Evolutionary conservation across 2,797 vertebrate species (phyloP).

Genomic region (Esox lucius): DNA sequence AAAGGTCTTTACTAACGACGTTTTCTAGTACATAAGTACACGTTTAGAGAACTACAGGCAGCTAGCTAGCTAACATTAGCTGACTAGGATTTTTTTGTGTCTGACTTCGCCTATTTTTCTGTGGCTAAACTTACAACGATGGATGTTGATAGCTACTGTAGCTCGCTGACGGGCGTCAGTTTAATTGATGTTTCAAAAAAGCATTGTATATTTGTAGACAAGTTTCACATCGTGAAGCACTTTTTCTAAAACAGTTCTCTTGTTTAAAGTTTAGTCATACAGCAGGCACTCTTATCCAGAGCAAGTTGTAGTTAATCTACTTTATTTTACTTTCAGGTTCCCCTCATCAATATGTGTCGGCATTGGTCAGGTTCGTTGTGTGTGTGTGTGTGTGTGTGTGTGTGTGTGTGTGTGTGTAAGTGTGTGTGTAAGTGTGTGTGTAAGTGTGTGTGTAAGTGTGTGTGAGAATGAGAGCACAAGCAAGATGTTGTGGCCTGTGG

Average conservation of each 20-base stretch:
- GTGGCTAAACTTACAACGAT: neutral
- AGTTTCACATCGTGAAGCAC: neutral
- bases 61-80: too few relatives aligned
- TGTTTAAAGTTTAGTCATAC: neutral
- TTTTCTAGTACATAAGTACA: too few relatives aligned
- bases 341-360: conserved; percentile 95
- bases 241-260: neutral
- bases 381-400: neutral
- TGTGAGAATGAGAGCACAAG: neutral
- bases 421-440: conserved; percentile 17
- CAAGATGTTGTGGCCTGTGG: too few relatives aligned
- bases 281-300: too few relatives aligned
- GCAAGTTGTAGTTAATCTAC: too few relatives aligned
- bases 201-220: too few relatives aligned
- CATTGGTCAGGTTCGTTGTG: conserved; percentile 88
- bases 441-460: conserved; percentile 6
- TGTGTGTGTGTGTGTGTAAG: neutral
- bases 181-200: neutral
- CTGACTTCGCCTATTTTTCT: too few relatives aligned
- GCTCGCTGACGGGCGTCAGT: neutral
- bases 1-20: too few relatives aligned
- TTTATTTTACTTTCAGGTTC: conserved; percentile 77
- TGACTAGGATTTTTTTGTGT: too few relatives aligned
- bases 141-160: neutral
- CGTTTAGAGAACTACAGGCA: too few relatives aligned